Base-by-base conservation (phyloP, 1,140 invertebrate species). In the Archegozetes longisetosus region DNA sequence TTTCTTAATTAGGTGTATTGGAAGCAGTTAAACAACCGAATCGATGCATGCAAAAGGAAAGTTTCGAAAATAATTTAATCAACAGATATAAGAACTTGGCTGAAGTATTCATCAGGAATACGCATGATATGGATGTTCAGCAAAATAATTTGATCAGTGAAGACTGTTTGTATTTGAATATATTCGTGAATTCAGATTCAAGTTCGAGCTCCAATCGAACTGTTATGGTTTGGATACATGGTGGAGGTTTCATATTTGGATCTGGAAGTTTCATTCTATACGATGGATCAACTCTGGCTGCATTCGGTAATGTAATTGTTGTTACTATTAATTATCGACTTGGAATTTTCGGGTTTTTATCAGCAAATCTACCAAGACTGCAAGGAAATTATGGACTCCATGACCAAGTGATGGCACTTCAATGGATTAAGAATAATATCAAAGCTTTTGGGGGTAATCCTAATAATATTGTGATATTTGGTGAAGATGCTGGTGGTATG, bases 291-390 rank as follows among this genome's bases (percentile, higher is more conserved):
- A 85, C 84, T 68, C 73, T 98, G 46, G 89, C 88, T 0, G 84
- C 85, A 1, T 88, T 92, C 73, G 88, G 93, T 69, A 84, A 94
- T 67, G 79, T 97, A 17, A 86, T 98, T 52, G 76, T 95, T 60
- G 90, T 94, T 3, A 86, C 89, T 28, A 90, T 96, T 81, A 90
- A 96, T 70, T 96, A 98, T 71, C 79, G 93, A 56, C 81, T 94
- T 3, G 87, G 89, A 20, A 86, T 85, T 13, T 77, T 97, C 3
- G 93, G 93, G 3, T 98, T 95, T 73, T 78, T 97, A 4, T 93
- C 87, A 70, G 84, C 97, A 66, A 87, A 84, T 63, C 63, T 61
- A 22, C 14, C 24, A 12, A 84, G 85, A 13, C 88, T 48, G n/a
- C 47, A 49, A 23, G 63, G 87, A 20, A 98, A 98, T 72, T 84